Base-by-base conservation (phyloP, 2,113 vertebrate species). In the Spermophilus dauricus region DNA sequence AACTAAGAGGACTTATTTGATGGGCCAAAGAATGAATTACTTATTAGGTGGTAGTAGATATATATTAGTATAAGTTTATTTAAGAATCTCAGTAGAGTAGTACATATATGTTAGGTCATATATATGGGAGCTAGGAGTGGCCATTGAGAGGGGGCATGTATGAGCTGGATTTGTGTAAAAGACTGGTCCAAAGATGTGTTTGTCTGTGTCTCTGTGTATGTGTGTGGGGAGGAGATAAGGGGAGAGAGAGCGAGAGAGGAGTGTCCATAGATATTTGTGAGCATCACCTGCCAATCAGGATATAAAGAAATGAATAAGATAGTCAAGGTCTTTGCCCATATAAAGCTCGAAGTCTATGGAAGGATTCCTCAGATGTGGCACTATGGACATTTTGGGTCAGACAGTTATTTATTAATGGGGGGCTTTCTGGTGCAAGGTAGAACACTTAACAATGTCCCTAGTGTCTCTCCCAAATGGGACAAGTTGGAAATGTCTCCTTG, bases 371-470 rank as follows among this genome's bases (percentile, higher is more conserved):
- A 67, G 4, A 42, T 51, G 8, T 30, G 82, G 2, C 8, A 75
- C 7, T 20, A 34, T 0, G 77, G 93, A 56, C 28, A 84, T 76
- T 72, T 61, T 13, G 58, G 39, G 8, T 7, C 24, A 32, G 51
- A 48, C 61, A 24, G 48, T 94, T 42, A 48, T 88, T 94, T 69
- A 34, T 24, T 72, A 22, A 8, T 28, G 37, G 2, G 0, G 1
- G 5, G 17, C 18, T 39, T 10, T 20, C 45, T 20, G 53, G 34
- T 56, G 28, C 1, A 6, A 6, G 37, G 0, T 8, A 17, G 63
- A 26, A 56, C 1, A 83, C 2, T 56, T 24, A 63, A 34, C 20
- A 8, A 34, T 51, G 28, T 63, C 26, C 10, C 53, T 78, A 22
- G 3, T 61, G 12, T 87, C 48, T 51, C 48, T 45, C 20, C 73